Base-by-base conservation (phyloP, 2,888 invertebrate genomes). In the Agrochola macilenta region DNA sequence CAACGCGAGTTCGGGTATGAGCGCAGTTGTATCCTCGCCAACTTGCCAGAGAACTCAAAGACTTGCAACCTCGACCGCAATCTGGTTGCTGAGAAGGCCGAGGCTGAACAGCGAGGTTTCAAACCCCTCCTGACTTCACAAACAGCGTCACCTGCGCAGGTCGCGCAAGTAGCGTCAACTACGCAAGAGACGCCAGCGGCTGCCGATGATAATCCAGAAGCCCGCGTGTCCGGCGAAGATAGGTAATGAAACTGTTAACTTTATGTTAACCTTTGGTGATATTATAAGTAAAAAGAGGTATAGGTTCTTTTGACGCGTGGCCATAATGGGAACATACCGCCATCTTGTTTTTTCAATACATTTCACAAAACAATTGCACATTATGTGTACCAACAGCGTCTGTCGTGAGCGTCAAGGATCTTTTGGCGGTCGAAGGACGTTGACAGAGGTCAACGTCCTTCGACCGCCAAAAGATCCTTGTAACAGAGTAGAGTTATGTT, bases 11-110 rank as follows among this genome's bases (percentile, higher is more conserved):
- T 90, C 57, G 93, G 92, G 3, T 90, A 89, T 85, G 83, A 87
- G 69, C 81, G 89, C 75, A 91, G 89, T 76, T 88, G 91, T 4
- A 68, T 89, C 66, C 70, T 93, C 60, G 76, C 74, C 5, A 86
- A 88, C 69, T 65, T 93, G 69, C 85, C 90, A 12, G 81, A 76
- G 0, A 88, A 94, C 87, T 87, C 86, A 17, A 91, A 89, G 66
- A 74, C 84, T 9, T 89, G 92, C 86, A 95, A 95, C 86, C 82
- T 92, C 0, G 95, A 95, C 17, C 91, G 95, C 17, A 91, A 90
- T 65, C 89, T 96, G 9, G 82, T 81, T 0, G 89, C 88, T 17
- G 96, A 95, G 83, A 88, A 77, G 58, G 79, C 65, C 0, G 85
- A 77, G 30, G 85, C 85, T 1, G 81, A 85, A 26, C 35, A 69